A percentile compares a stretch with the other conserved stretches of the same genome.
Evolutionary conservation across 1,140 invertebrate genomes (phyloP).

Genomic region (Coboldia fuscipes): DNA sequence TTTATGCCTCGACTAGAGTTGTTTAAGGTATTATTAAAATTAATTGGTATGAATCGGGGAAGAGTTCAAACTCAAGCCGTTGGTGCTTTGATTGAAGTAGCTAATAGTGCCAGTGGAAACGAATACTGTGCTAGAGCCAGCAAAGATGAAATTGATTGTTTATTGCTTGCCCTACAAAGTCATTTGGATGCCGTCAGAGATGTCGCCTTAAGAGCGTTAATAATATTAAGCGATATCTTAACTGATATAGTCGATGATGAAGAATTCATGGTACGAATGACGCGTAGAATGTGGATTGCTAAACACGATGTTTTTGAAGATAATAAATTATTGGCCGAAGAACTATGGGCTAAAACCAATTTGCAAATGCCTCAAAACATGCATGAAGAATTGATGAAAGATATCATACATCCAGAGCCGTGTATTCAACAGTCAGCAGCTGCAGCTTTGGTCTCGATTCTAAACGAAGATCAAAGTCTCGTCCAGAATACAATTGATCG

Average conservation of each 20-base stretch:
- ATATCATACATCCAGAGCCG: conserved; percentile 58
- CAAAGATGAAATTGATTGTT: conserved; percentile 47
- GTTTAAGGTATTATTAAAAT: conserved; percentile 53
- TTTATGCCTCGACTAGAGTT: conserved; percentile 62
- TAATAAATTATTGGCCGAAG: conserved; percentile 39
- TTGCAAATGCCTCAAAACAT: conserved; percentile 33
- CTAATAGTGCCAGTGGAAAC: conserved; percentile 40
- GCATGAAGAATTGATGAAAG: conserved; percentile 39
- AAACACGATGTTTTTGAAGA: conserved; percentile 48
- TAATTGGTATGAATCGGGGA: conserved; percentile 46
- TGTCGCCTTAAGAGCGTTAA: conserved; percentile 50
- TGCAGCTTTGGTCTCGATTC: conserved; percentile 43
- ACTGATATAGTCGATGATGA: conserved; percentile 35
- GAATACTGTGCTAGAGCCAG: conserved; percentile 34
- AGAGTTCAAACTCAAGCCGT: conserved; percentile 54
- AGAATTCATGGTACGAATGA: conserved; percentile 34
- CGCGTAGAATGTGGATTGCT: conserved; percentile 53
- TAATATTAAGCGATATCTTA: conserved; percentile 37
- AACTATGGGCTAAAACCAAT: conserved; percentile 40
- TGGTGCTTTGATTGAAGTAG: conserved; percentile 54
- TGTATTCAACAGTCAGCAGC: conserved; percentile 60
- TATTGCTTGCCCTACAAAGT: conserved; percentile 57
- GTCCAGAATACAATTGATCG: conserved; percentile 33
- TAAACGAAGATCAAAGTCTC: conserved; percentile 29
- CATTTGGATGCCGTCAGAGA: conserved; percentile 45